A percentile compares a stretch with the other conserved stretches of the same genome.
Conservation (phyloP, 2,113 vertebrate genomes). For the Glareola pratincola region DNA sequence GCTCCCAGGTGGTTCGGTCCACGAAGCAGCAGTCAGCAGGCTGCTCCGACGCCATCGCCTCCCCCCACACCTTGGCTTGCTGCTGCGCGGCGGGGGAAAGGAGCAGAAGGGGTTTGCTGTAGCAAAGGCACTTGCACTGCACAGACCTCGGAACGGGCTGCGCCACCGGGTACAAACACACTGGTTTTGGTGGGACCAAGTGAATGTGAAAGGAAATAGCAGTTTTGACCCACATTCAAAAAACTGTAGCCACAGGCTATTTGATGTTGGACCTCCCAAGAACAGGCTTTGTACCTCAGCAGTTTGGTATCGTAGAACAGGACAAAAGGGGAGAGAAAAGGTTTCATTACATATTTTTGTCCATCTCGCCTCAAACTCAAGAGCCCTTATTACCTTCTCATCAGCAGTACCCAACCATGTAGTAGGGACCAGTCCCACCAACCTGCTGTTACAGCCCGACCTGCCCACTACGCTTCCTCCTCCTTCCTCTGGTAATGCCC, state of each 20-base stretch:
- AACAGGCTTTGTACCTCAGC: background rate
- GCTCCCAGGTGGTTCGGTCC: background rate
- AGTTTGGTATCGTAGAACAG: background rate
- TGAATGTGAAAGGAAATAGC: accelerated
- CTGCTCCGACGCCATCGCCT: background rate
- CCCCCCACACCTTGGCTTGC: background rate
- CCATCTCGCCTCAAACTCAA: background rate
- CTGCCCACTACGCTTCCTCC: background rate
- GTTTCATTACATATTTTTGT: accelerated
- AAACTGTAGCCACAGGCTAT: background rate
- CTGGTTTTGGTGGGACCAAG: background rate
- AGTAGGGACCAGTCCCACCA: background rate
- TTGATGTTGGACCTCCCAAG: background rate
- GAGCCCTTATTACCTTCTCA: background rate
- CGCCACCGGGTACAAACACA: accelerated
- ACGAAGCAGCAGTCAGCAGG: background rate
- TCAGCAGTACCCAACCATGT: background rate
- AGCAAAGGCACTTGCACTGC: background rate
- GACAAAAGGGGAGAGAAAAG: background rate
- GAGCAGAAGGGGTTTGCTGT: background rate
- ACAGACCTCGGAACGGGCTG: background rate
- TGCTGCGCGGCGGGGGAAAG: background rate
- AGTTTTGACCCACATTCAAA: background rate
- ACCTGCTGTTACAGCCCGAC: background rate
- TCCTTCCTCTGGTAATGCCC: background rate